Evolutionary conservation across 2,888 invertebrate genomes (phyloP), one percentile per base, ranked within the genome.

Genomic region (Macrosiphum euphorbiae): DNA sequence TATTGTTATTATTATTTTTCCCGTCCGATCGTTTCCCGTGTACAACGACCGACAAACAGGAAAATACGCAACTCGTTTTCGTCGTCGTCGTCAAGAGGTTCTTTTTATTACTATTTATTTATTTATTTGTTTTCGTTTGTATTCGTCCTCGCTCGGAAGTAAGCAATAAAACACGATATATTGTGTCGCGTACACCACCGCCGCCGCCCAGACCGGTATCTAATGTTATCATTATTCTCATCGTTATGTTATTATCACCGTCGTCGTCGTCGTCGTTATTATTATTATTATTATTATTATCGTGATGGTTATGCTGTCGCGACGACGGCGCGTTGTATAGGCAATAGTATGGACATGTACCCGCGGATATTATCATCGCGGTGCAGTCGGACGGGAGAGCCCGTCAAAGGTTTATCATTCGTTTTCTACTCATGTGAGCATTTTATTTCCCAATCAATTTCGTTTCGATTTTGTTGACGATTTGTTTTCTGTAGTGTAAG

Each of bases 321-420:
- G 78, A 78, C 78, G 35, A 91, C 92, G 92, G 92, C 92, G 92
- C 67, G 10, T 24, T 26, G 88, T 41, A 41, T 92, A 92, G 92
- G 92, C 92, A 92, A 92, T 88, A 88, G 20, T 50, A 88, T 2
- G 52, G 11, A 67, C 92, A 67, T 26, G 55, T 55, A 35, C 20
- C 35, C 35, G 78, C 35, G 16, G 78, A 78, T 28, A 28, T 10
- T 20, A 20, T 35, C n/a, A 86, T 47, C 13, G 86, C 85, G 26
- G 44, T 44, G 5, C 41, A 24, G n/a, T 44, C 47, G 1, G n/a
- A 52, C 55, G 16, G 2, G 35, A 1, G 35, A 41, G 35, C 35
- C 20, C 58, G 35, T 35, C 78, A 35, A 35, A 78, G 20, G n/a
- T 78, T n/a, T 35, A 5, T 16, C 35, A 20, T 2, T 35, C 20